A percentile compares a stretch with the other conserved stretches of the same genome.
These are phyloP conservation scores for Argya squamiceps DNA, from an alignment of 2,797 vertebrate genomes.

Conservation along the genomic window DNA sequence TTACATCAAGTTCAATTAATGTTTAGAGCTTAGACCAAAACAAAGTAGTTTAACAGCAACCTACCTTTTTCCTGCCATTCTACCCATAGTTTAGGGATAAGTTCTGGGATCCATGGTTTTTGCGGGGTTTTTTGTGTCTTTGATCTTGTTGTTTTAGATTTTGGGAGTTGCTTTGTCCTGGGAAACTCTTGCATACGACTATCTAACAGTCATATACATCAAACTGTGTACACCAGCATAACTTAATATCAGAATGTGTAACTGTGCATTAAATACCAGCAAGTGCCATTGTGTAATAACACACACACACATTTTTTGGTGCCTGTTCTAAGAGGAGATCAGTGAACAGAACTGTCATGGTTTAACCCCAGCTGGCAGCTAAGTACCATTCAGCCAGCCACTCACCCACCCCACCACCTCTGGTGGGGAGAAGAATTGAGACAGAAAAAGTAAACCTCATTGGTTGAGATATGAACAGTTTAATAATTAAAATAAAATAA, in stretches of 20 bases:
- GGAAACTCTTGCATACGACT: not conserved
- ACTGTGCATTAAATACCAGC: not conserved
- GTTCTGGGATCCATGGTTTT: not conserved
- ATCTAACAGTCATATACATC: not conserved
- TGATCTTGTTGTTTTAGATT: not conserved
- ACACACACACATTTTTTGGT: not conserved
- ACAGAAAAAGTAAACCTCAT: not conserved
- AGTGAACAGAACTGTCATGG: not conserved
- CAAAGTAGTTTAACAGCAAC: not conserved
- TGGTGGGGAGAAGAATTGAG: not conserved
- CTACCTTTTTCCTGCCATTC: not conserved
- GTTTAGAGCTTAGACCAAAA: not conserved
- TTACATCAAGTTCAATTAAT: not conserved
- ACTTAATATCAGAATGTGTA: not conserved
- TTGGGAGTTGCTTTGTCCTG: not conserved
- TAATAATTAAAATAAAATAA: not conserved
- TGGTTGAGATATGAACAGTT: not conserved
- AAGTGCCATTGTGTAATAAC: not conserved
- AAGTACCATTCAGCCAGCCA: not conserved
- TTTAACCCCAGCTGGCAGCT: not conserved
- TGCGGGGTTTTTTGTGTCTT: fast-evolving
- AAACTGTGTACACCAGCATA: not conserved
- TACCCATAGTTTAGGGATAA: not conserved
- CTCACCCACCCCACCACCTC: not conserved
- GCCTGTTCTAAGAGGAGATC: not conserved